A percentile compares a stretch with the other conserved stretches of the same genome.
Evolutionary conservation across 2,797 vertebrate genomes (phyloP).

Genomic region (Xiphophorus birchmanni): DNA sequence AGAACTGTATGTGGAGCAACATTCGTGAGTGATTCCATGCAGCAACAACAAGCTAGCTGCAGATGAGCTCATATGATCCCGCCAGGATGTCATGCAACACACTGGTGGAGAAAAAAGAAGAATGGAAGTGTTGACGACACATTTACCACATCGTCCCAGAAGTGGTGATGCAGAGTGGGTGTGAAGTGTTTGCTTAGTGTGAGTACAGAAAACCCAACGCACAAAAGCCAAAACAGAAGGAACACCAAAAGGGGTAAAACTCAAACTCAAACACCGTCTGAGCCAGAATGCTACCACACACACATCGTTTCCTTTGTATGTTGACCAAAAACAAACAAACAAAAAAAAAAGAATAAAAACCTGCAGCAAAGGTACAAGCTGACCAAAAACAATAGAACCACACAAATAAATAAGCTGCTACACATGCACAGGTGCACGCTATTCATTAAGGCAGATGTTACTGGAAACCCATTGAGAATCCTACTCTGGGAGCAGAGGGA

Average conservation of each 20-base stretch:
- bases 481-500: slow-evolving; percentile 34
- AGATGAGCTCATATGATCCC: slow-evolving; percentile 29
- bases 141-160: slow-evolving; percentile 8
- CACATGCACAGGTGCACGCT: slow-evolving; percentile 49
- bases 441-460: slow-evolving; percentile 63
- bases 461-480: slow-evolving; percentile 53
- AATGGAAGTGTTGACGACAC: slow-evolving; percentile 36
- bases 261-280: slow-evolving; percentile 26
- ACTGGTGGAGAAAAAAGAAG: slow-evolving; percentile 13
- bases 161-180: slow-evolving; percentile 17
- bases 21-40: slow-evolving; percentile 41
- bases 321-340: background rate
- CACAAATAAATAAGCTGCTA: slow-evolving; percentile 18
- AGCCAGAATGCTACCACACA: slow-evolving; percentile 16
- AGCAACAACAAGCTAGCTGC: slow-evolving; percentile 22
- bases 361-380: slow-evolving; percentile 14
- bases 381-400: slow-evolving; percentile 24
- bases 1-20: slow-evolving; percentile 19
- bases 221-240: slow-evolving; percentile 35
- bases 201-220: slow-evolving; percentile 23
- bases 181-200: slow-evolving; percentile 28
- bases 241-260: slow-evolving; percentile 33
- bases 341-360: slow-evolving; percentile 13
- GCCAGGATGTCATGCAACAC: slow-evolving; percentile 50
- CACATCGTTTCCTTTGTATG: background rate